Conservation (phyloP, 2,888 invertebrate genomes). For the Blastobasis adustella region DNA sequence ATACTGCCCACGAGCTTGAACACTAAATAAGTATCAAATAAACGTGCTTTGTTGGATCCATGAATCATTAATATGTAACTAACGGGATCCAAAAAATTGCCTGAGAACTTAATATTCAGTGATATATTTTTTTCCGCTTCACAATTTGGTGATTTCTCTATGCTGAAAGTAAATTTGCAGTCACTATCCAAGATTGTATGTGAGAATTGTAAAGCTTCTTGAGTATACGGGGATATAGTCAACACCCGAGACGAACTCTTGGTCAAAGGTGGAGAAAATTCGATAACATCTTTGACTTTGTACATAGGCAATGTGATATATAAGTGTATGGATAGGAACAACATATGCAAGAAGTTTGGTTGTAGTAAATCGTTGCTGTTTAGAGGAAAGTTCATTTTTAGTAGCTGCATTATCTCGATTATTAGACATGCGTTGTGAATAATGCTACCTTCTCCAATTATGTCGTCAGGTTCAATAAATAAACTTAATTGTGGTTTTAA, state of each 20-base stretch:
- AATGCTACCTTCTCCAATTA: conserved; percentile 41
- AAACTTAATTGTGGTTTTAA: conserved; percentile 53
- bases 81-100: conserved; percentile 49
- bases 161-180: conserved; percentile 39
- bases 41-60: conserved; percentile 62
- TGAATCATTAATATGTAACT: conserved; percentile 49
- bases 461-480: conserved; percentile 57
- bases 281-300: conserved; percentile 51
- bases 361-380: conserved; percentile 64
- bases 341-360: conserved; percentile 73
- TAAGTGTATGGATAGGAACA: conserved; percentile 73
- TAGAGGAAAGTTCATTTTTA: conserved; percentile 73
- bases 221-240: conserved; percentile 48
- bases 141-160: conserved; percentile 44
- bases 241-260: conserved; percentile 51
- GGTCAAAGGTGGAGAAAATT: conserved; percentile 62
- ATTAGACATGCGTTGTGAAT: conserved; percentile 76
- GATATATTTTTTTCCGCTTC: conserved; percentile 55
- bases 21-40: conserved; percentile 59
- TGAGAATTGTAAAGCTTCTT: conserved; percentile 51
- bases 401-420: conserved; percentile 66
- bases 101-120: conserved; percentile 50
- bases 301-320: conserved; percentile 73
- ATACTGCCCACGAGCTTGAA: conserved; percentile 47
- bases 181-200: conserved; percentile 45